Percentiles rank a stretch among this genome's conserved stretches.
phyloP scores from a whole-genome alignment of 1,140 invertebrate species.

The Atta cephalotes region DNA sequence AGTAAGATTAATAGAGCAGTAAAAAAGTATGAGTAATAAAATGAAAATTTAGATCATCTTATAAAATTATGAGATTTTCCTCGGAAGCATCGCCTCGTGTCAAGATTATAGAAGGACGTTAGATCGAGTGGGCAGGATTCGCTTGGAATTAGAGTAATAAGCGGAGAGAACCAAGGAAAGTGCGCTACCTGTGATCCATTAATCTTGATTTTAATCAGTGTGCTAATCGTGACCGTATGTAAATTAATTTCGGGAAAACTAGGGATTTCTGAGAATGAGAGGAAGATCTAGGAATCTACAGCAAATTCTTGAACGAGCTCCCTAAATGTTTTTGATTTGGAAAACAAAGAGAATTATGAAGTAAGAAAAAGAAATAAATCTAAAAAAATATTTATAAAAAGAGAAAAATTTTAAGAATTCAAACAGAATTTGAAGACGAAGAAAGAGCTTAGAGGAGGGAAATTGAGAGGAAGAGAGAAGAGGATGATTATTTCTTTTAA shows the following conservation, averaged over 20 bases:
- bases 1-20: background rate
- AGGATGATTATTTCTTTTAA: constrained; percentile 1
- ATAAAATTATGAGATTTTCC: constrained; percentile 38
- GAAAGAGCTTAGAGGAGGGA: background rate
- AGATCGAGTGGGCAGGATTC: constrained; percentile 53
- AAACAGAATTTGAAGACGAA: background rate
- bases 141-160: constrained; percentile 49
- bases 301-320: background rate
- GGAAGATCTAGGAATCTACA: constrained; percentile 38
- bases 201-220: constrained; percentile 61
- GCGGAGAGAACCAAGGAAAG: constrained; percentile 48
- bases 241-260: constrained; percentile 56
- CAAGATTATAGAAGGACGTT: constrained; percentile 30
- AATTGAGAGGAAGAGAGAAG: background rate
- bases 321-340: background rate
- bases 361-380: background rate
- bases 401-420: background rate
- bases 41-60: constrained; percentile 15
- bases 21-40: background rate
- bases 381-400: background rate
- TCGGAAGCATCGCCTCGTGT: constrained; percentile 10
- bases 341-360: background rate
- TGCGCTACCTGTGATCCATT: constrained; percentile 52
- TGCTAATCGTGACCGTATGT: constrained; percentile 38
- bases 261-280: background rate